Evolutionary conservation across 2,888 invertebrate species (phyloP).

Genomic region (Phoenoteleia sp.): DNA sequence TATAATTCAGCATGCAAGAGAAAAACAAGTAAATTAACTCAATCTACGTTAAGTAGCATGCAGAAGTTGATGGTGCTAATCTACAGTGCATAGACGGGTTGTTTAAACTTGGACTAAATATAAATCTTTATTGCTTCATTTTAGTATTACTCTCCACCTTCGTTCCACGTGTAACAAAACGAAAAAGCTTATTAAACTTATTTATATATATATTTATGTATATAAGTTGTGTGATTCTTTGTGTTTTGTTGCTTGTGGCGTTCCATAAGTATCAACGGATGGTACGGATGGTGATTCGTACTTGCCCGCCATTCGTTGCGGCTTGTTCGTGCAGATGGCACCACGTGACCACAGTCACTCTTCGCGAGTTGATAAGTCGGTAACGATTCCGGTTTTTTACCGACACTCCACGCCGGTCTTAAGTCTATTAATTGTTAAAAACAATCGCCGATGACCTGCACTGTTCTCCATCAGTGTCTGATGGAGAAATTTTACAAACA

Average conservation of each 20-base stretch:
- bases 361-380: slow-evolving; percentile 58
- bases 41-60: too few relatives aligned
- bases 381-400: slow-evolving; percentile 51
- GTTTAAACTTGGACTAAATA: slow-evolving; percentile 75
- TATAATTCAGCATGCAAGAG: too few relatives aligned
- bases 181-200: slow-evolving; percentile 61
- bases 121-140: slow-evolving; percentile 74
- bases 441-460: slow-evolving; percentile 57
- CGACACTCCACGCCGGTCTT: slow-evolving; percentile 38
- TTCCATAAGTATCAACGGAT: slow-evolving; percentile 59
- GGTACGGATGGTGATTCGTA: slow-evolving; percentile 44
- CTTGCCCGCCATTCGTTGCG: slow-evolving; percentile 37
- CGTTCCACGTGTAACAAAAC: slow-evolving; percentile 68
- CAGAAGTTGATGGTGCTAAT: slow-evolving; percentile 48
- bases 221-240: slow-evolving; percentile 55
- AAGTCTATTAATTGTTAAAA: slow-evolving; percentile 47
- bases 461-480: too few relatives aligned
- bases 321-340: slow-evolving; percentile 62
- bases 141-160: slow-evolving; percentile 70
- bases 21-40: too few relatives aligned
- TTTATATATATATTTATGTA: slow-evolving; percentile 17
- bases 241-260: slow-evolving; percentile 58
- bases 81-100: slow-evolving; percentile 56
- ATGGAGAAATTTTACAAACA: too few relatives aligned
- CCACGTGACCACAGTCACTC: slow-evolving; percentile 44